Base-by-base conservation (phyloP, 2,113 vertebrate species). In the Callionymus lyra region DNA sequence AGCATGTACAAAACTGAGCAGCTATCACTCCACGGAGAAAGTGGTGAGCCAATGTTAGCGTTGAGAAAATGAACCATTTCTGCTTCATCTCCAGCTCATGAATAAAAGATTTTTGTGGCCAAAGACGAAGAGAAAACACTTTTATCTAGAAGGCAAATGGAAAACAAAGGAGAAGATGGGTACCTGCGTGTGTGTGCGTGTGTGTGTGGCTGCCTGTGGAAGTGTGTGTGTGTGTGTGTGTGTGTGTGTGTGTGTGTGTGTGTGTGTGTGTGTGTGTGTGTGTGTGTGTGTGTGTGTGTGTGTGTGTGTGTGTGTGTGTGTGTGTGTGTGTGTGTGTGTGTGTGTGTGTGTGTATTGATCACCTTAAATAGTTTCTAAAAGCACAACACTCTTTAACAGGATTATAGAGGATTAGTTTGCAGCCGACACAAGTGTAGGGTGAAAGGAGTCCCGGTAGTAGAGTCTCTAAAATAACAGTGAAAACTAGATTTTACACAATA, bases 401-500 rank as follows among this genome's bases (percentile, higher is more conserved):
- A 85, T 86, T 86, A 81, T 65, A 64, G 74, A 71, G 83, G 84
- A 84, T 85, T 84, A 85, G 73, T 75, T 82, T 80, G 83, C 81
- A 77, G 74, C 72, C 70, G 77, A 76, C 76, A 68, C 68, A 67
- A 59, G 56, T 41, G 50, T 52, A 50, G 43, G 19, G 16, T 4
- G 8, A 27, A 8, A 8, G 21, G 21, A 27, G 21, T 4, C 4
- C 4, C 8, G 21, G 21, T 27, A 27, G 4, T 4, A 4, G 8
- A 27, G 33, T 34, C 9, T 34, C 33, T 11, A 34, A 34, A 34
- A 34, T 11, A 34, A 11, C 10, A 34, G 33, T 34, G 33, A 34
- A 34, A 12, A 34, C 12, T 27, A 27, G 21, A 27, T 34, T 34
- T 34, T 11, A 34, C 10, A 11, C 2, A 2, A n/a, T 10, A 6